A percentile compares a stretch with the other conserved stretches of the same genome.
phyloP scores from a whole-genome alignment of 2,888 invertebrate species.

The Elysia crispata region DNA sequence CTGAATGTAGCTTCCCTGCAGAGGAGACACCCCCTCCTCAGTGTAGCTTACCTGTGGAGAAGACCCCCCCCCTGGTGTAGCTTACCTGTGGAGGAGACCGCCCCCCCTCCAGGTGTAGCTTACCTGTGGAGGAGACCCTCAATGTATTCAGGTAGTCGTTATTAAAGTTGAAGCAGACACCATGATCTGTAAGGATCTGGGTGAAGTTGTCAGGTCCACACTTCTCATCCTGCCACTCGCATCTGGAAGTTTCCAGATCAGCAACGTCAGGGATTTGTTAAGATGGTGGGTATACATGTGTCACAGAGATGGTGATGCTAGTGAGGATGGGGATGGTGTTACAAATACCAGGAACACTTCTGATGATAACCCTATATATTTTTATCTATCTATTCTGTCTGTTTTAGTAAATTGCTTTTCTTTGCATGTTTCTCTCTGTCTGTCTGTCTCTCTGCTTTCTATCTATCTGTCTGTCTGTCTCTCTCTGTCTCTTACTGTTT shows the following conservation, averaged over 20 bases:
- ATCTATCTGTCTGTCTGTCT: background rate
- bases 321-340: background rate
- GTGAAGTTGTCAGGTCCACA: slow-evolving; percentile 64
- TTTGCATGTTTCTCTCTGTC: no score
- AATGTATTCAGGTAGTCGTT: slow-evolving; percentile 20
- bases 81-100: no score
- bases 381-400: no score
- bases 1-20: no score
- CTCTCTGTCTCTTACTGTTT: background rate
- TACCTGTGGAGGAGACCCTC: slow-evolving; percentile 52
- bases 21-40: no score
- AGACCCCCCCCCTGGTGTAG: no score
- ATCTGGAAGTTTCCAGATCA: no score
- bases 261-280: background rate
- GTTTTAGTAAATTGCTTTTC: no score
- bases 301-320: background rate
- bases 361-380: background rate
- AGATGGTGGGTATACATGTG: background rate
- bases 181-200: slow-evolving; percentile 61
- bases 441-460: no score
- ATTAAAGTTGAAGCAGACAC: slow-evolving; percentile 65
- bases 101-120: no score
- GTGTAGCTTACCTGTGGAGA: no score
- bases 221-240: slow-evolving; percentile 57
- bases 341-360: background rate